Evolutionary conservation across 2,888 invertebrate genomes (phyloP), one percentile per base, ranked within the genome.

Genomic region (Baccha elongata): DNA sequence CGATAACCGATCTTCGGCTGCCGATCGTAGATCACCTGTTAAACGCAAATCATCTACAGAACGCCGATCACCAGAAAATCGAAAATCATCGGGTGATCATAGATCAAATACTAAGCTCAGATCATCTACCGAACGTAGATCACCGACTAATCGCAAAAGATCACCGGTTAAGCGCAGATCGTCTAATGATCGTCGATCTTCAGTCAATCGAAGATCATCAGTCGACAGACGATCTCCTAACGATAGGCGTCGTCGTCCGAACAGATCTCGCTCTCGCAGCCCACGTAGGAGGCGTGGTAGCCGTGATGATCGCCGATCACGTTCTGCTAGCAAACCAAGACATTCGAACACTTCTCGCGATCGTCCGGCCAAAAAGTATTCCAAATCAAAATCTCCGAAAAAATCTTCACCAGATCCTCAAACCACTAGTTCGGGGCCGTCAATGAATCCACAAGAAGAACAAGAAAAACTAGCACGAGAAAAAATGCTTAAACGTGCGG

Each of bases 401-500:
- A 73, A 85, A 62, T 68, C 46, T 40, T 50, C 79, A 7, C 80
- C 80, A 37, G 73, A 17, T 62, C 79, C 67, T 84, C 85, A 8
- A 52, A 73, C 11, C 78, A 83, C 40, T 60, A 64, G 13, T 15
- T 73, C 2, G 85, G 84, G 4, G 85, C 85, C 26, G 73, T 10
- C 69, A 19, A 35, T 69, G 4, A 84, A 69, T 48, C 62, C 76
- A 0, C 83, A 84, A 11, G 85, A 87, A 13, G 88, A 89, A 7
- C 88, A 87, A 58, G 89, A 90, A n/a, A 88, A 88, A n/a, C 75
- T 87, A 5, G 88, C 88, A 5, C 88, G 89, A 21, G 90, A 91
- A 75, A 91, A 91, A 85, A 90, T 89, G 89, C 87, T 91, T 23
- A 91, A 91, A 84, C 89, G 92, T 0, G 91, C 91, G 0, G 92